A percentile compares a stretch with the other conserved stretches of the same genome.
phyloP scores from a whole-genome alignment of 2,113 vertebrate species.

The Cyphomyrus plagiostoma region DNA sequence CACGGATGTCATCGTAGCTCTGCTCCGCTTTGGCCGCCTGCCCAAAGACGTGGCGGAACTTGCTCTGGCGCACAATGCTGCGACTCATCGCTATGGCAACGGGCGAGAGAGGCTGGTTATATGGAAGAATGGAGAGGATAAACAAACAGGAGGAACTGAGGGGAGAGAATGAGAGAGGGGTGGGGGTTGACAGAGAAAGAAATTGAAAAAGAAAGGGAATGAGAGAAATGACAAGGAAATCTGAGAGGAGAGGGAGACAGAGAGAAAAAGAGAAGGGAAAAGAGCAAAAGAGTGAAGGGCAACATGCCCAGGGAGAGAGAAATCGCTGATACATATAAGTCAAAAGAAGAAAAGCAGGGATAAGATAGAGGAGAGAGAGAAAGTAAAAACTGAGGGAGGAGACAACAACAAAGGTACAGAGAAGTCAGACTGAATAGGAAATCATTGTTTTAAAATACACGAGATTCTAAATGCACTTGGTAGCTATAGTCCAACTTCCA shows the following conservation, averaged over 20 bases:
- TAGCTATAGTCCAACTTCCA: not conserved
- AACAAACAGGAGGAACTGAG: not conserved
- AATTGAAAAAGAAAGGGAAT: slow-evolving; percentile 14
- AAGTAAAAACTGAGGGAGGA: not conserved
- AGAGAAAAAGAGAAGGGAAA: not conserved
- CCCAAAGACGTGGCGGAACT: slow-evolving; percentile 95
- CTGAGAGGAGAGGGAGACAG: not conserved
- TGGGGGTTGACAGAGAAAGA: slow-evolving; percentile 40
- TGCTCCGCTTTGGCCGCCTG: slow-evolving; percentile 89
- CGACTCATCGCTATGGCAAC: slow-evolving; percentile 78
- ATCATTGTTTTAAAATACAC: not conserved
- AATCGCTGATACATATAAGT: not conserved
- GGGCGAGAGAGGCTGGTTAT: not conserved
- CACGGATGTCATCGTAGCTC: slow-evolving; percentile 91
- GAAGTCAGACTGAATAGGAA: too few relatives aligned
- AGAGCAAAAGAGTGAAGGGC: not conserved
- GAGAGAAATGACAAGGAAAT: not conserved
- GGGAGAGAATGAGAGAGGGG: not conserved
- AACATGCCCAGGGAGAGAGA: not conserved
- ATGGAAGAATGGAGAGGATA: not conserved
- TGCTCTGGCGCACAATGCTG: slow-evolving; percentile 94
- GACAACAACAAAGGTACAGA: not conserved
- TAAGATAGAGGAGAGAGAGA: not conserved
- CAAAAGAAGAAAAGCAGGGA: not conserved
- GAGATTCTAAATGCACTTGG: not conserved